Evolutionary conservation across 2,113 vertebrate genomes (phyloP).

Genomic region (Pao palembangensis): DNA sequence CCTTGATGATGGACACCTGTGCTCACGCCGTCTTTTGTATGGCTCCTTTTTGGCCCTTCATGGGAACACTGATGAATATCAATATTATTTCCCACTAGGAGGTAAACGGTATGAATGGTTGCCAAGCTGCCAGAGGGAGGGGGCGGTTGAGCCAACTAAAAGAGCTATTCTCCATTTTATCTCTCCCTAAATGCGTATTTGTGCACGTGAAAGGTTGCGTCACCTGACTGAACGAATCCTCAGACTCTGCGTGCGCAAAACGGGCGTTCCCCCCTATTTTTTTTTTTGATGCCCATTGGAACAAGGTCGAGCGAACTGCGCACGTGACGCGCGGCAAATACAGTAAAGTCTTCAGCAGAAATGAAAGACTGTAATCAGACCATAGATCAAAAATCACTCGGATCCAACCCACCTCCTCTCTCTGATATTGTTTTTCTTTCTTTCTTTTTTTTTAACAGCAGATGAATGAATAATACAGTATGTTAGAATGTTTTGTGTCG

Average conservation of each 20-base stretch:
- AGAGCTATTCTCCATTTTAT: conserved; percentile 67
- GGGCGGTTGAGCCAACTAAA: conserved; percentile 50
- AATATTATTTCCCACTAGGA: conserved; percentile 61
- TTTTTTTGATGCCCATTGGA: conserved; percentile 42
- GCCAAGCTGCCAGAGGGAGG: conserved; percentile 49
- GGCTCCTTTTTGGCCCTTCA: conserved; percentile 19
- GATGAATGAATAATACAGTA: too few species aligned
- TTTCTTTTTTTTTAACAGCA: too few species aligned
- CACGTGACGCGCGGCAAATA: conserved; percentile 34
- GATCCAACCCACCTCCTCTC: conserved; percentile 28
- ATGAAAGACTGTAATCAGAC: conserved; percentile 73
- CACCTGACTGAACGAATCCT: neutral
- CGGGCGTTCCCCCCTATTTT: conserved; percentile 19
- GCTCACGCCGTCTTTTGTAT: conserved; percentile 24
- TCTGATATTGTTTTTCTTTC: neutral
- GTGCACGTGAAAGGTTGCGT: conserved; percentile 3
- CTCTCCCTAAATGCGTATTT: conserved; percentile 54
- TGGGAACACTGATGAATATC: conserved; percentile 56
- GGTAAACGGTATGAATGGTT: conserved; percentile 64
- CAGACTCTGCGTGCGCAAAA: conserved; percentile 9
- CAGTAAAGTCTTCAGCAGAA: conserved; percentile 52
- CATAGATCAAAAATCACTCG: conserved; percentile 73
- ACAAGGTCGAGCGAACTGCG: conserved; percentile 36
- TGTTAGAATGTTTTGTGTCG: neutral
- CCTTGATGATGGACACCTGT: conserved; percentile 30